Evolutionary conservation across 1,140 invertebrate genomes (phyloP).

Genomic region (Bilobella aurantiaca): DNA sequence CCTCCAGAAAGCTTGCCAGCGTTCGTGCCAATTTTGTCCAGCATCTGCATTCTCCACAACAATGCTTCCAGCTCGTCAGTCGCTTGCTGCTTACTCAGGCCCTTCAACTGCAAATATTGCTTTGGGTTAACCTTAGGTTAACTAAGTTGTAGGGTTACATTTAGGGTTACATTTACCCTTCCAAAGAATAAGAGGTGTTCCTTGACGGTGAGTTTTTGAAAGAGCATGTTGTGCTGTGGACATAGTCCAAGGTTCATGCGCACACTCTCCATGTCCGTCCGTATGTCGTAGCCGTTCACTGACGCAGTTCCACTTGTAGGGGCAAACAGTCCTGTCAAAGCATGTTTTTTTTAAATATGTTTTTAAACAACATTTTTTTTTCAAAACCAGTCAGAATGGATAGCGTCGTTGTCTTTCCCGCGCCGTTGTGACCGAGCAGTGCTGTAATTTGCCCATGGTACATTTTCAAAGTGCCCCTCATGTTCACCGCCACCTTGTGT

Average conservation of each 20-base stretch:
- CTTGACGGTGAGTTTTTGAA: slow-evolving; percentile 73
- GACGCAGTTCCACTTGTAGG: slow-evolving; percentile 52
- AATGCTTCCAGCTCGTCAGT: slow-evolving; percentile 11
- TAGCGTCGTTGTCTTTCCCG: slow-evolving; percentile 73
- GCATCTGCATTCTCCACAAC: slow-evolving; percentile 45
- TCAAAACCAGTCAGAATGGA: slow-evolving; percentile 61
- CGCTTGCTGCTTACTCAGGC: slow-evolving; percentile 11
- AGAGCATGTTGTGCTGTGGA: slow-evolving; percentile 89
- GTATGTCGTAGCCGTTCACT: slow-evolving; percentile 56
- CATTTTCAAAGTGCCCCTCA: slow-evolving; percentile 19
- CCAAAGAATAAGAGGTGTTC: slow-evolving; percentile 84
- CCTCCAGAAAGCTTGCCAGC: slow-evolving; percentile 69
- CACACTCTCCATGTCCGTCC: slow-evolving; percentile 48
- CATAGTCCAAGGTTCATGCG: slow-evolving; percentile 69
- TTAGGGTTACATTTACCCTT: slow-evolving; percentile 45
- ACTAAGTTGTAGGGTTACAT: background rate
- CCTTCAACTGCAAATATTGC: slow-evolving; percentile 20
- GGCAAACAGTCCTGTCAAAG: slow-evolving; percentile 54
- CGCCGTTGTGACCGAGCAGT: slow-evolving; percentile 44
- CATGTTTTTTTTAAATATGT: background rate
- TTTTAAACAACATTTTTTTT: too few relatives aligned
- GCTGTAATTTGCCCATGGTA: slow-evolving; percentile 26
- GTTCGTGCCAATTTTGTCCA: slow-evolving; percentile 51
- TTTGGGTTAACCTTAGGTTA: background rate
- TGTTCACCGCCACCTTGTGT: slow-evolving; percentile 12